phyloP scores from a whole-genome alignment of 2,888 invertebrate genomes.

The Epinotia brunnichana region DNA sequence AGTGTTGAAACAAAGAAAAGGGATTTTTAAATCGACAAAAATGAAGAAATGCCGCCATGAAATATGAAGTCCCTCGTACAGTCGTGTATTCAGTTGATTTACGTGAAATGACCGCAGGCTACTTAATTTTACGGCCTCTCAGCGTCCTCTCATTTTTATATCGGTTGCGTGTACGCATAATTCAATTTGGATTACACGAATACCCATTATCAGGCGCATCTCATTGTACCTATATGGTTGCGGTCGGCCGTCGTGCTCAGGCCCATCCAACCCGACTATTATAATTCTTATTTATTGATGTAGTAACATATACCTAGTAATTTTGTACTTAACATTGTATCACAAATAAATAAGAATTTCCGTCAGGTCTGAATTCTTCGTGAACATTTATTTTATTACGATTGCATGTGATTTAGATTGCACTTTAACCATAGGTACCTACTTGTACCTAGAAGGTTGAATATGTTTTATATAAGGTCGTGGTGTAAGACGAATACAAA shows the following conservation, averaged over 20 bases:
- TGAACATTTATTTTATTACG: neutral
- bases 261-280: conserved; percentile 8
- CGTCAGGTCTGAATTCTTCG: neutral
- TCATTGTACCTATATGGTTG: conserved; percentile 19
- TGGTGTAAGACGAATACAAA: neutral
- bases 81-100: neutral
- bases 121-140: conserved; percentile 3
- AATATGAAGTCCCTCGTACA: neutral
- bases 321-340: conserved; percentile 9
- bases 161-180: conserved; percentile 8
- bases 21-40: neutral
- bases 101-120: neutral
- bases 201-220: conserved; percentile 20
- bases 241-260: conserved; percentile 9
- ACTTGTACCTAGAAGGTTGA: neutral
- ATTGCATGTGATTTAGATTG: neutral
- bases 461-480: neutral
- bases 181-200: conserved; percentile 27
- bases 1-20: neutral
- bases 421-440: too few relatives aligned
- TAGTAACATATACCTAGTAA: conserved; percentile 9
- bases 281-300: conserved; percentile 29
- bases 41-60: neutral
- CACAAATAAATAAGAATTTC: conserved; percentile 12
- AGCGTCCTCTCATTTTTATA: conserved; percentile 7